phyloP scores from a whole-genome alignment of 2,113 vertebrate genomes.

The Platanista minor region DNA sequence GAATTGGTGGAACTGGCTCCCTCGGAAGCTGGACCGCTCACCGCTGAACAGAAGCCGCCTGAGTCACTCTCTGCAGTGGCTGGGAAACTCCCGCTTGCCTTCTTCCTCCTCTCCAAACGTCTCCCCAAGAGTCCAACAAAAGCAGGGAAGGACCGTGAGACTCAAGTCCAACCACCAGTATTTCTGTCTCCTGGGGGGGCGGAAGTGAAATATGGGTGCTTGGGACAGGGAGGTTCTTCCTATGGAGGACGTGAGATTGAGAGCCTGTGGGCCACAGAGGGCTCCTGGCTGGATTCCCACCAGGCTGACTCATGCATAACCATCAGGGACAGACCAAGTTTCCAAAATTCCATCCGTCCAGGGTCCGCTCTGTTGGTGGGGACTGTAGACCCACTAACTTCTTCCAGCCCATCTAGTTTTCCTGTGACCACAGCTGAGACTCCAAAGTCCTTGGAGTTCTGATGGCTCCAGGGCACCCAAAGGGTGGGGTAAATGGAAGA shows the following conservation, averaged over 20 bases:
- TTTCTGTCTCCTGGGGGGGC: accelerated
- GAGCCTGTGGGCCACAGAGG: accelerated
- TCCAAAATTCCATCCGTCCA: accelerated
- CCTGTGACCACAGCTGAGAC: neutral
- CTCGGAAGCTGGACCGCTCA: neutral
- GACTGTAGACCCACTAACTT: neutral
- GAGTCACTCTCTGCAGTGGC: accelerated
- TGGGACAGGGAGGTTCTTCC: neutral
- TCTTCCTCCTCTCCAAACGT: neutral
- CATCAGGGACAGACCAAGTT: neutral
- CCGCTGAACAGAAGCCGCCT: accelerated
- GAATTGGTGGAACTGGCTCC: neutral
- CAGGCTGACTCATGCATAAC: neutral
- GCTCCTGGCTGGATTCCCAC: neutral
- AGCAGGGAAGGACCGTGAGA: neutral
- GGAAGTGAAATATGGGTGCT: neutral
- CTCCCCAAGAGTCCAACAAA: neutral
- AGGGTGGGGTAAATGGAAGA: neutral
- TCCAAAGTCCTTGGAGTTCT: neutral
- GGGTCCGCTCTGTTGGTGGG: neutral
- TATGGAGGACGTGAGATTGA: neutral
- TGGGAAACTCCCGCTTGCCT: neutral
- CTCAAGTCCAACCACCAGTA: no score
- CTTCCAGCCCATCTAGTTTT: neutral
- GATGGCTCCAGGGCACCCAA: neutral